Conservation (phyloP, 2,113 vertebrate genomes). For the Sigmodon hispidus region DNA sequence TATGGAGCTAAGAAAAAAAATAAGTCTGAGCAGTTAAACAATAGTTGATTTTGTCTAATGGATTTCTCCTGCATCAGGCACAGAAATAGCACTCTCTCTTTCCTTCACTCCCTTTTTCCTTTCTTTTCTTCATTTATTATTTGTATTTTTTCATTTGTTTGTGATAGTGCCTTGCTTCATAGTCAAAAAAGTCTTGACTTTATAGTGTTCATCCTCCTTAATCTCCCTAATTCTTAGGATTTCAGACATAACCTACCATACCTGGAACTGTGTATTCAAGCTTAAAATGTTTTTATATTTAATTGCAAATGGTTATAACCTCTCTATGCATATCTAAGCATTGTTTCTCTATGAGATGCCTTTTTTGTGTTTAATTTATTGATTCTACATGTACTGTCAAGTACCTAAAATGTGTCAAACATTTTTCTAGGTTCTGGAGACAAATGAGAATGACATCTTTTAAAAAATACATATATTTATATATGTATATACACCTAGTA, state of each 20-base stretch:
- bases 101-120: background rate
- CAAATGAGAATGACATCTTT: background rate
- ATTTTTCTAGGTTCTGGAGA: background rate
- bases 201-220: background rate
- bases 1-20: accelerated
- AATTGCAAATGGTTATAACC: background rate
- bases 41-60: background rate
- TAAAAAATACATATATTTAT: no score
- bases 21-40: accelerated
- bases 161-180: background rate
- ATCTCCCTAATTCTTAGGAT: background rate
- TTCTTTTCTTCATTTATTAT: background rate
- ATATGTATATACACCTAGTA: no score
- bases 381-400: background rate
- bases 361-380: background rate
- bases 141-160: background rate
- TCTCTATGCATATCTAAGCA: background rate
- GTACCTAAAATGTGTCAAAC: background rate
- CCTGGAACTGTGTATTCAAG: background rate
- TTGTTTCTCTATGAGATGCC: background rate
- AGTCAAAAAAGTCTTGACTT: background rate
- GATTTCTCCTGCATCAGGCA: background rate
- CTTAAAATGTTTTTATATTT: background rate
- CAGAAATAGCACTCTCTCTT: background rate
- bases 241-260: background rate